These are phyloP conservation scores for Oligia latruncula DNA, from an alignment of 2,888 invertebrate genomes.

Conservation along the genomic window DNA sequence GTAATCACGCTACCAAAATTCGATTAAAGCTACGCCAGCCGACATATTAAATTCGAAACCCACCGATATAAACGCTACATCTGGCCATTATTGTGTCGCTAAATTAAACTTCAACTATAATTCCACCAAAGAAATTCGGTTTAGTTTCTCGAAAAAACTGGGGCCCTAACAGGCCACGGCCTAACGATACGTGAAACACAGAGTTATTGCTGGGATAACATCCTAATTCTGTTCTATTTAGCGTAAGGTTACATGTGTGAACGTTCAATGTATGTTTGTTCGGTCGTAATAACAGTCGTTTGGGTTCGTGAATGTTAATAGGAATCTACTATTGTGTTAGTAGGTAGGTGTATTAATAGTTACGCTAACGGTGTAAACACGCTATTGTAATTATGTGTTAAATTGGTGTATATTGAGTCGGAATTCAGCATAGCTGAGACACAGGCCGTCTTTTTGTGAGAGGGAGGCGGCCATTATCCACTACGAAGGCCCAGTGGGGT, in stretches of 20 bases:
- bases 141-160: constrained; percentile 49
- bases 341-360: constrained; percentile 8
- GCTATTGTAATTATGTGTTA: constrained; percentile 7
- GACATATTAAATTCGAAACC: constrained; percentile 22
- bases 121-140: constrained; percentile 28
- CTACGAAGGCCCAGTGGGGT: too few species aligned
- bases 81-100: constrained; percentile 32
- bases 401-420: neutral
- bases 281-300: constrained; percentile 43
- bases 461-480: neutral
- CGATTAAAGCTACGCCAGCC: constrained; percentile 6
- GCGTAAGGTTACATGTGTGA: constrained; percentile 67
- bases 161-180: constrained; percentile 51
- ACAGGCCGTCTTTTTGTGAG: neutral
- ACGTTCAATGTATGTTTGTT: constrained; percentile 51
- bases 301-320: constrained; percentile 39
- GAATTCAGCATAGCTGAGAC: neutral
- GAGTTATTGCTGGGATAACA: constrained; percentile 71
- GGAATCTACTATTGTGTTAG: constrained; percentile 42
- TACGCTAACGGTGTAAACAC: neutral
- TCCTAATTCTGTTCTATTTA: constrained; percentile 73
- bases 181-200: constrained; percentile 71
- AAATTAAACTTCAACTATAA: constrained; percentile 51
- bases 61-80: constrained; percentile 28
- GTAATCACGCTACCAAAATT: constrained; percentile 1